phyloP scores from a whole-genome alignment of 2,797 vertebrate genomes.

The Anas bahamensis region DNA sequence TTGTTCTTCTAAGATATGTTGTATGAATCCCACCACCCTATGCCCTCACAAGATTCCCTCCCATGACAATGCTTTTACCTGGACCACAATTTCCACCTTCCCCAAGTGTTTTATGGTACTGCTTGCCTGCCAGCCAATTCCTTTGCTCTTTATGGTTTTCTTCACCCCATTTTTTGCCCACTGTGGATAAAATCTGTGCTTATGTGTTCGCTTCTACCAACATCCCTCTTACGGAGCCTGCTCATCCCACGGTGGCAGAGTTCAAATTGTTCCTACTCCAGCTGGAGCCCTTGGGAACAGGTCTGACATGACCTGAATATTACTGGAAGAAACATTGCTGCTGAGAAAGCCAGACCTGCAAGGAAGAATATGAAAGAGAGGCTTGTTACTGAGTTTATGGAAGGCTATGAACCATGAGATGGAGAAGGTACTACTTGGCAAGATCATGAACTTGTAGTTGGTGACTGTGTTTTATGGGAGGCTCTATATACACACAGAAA shows the following conservation, averaged over 20 bases:
- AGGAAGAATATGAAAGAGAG: neutral
- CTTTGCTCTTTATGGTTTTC: neutral
- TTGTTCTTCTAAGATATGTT: neutral
- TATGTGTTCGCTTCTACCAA: neutral
- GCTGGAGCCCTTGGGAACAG: neutral
- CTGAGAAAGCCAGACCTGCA: neutral
- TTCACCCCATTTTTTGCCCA: neutral
- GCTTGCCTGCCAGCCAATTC: neutral
- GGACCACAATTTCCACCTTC: neutral
- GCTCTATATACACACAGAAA: neutral
- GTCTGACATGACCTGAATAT: neutral
- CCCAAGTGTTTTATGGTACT: neutral
- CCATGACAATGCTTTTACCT: neutral
- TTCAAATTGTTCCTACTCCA: neutral
- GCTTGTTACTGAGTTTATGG: neutral
- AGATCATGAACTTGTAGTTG: neutral
- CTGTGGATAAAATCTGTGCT: neutral
- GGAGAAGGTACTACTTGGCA: neutral
- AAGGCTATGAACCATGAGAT: neutral
- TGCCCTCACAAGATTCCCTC: neutral
- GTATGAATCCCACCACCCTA: neutral
- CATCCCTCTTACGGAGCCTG: neutral
- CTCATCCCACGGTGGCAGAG: neutral
- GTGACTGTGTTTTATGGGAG: neutral
- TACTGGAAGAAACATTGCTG: neutral